These are phyloP conservation scores for Epistrophella euchroma DNA, from an alignment of 2,888 invertebrate species.

Conservation along the genomic window DNA sequence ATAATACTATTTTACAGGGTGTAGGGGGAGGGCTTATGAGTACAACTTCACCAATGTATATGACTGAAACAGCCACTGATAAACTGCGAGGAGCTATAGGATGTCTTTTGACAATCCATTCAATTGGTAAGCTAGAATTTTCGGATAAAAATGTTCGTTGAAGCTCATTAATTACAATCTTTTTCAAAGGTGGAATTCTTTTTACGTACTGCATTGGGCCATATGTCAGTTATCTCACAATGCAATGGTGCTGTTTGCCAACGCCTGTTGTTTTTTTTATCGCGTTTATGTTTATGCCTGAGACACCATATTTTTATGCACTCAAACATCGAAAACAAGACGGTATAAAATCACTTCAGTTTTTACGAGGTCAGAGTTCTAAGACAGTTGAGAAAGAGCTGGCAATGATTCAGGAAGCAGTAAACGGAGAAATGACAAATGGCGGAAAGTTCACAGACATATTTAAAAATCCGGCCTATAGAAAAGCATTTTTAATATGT, in stretches of 20 bases:
- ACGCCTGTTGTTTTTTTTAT: conserved; percentile 87
- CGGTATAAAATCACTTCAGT: conserved; percentile 87
- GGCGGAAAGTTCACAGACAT: conserved; percentile 85
- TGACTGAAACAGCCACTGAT: conserved; percentile 93
- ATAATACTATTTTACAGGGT: conserved; percentile 83
- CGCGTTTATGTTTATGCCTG: conserved; percentile 87
- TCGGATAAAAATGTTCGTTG: not conserved
- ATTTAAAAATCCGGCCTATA: conserved; percentile 87
- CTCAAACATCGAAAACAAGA: conserved; percentile 85
- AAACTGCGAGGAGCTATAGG: conserved; percentile 92
- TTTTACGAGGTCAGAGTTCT: conserved; percentile 87
- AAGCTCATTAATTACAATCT: not conserved
- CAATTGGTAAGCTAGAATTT: conserved; percentile 82
- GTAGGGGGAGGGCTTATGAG: conserved; percentile 88
- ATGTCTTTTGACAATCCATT: conserved; percentile 91
- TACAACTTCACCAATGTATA: conserved; percentile 92
- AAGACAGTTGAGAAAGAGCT: conserved; percentile 87
- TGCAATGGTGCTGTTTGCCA: conserved; percentile 87
- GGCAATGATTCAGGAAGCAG: conserved; percentile 85
- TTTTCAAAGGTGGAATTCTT: conserved; percentile 86
- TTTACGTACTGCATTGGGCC: conserved; percentile 90
- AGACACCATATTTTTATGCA: conserved; percentile 90
- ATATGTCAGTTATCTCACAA: conserved; percentile 87
- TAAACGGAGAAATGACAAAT: conserved; percentile 83
- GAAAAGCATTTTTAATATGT: conserved; percentile 90